Percentiles rank a stretch among this genome's conserved stretches.
Conservation (phyloP, 2,888 invertebrate genomes). For the Xylota sylvarum region DNA sequence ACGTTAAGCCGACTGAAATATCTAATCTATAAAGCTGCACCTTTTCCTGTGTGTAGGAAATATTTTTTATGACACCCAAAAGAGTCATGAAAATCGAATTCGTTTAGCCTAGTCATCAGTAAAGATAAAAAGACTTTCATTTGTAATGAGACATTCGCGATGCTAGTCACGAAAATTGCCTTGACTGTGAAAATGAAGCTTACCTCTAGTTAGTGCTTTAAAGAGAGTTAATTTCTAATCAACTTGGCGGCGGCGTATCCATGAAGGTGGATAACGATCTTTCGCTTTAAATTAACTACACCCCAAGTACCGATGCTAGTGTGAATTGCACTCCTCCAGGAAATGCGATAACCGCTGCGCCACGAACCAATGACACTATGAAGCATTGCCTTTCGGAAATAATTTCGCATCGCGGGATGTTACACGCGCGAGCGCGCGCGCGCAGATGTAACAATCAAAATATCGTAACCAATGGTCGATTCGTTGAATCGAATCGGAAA, state of each 20-base stretch:
- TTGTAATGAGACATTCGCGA: no score
- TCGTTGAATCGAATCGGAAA: slow-evolving; percentile 66
- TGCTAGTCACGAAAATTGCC: no score
- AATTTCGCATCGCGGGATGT: slow-evolving; percentile 57
- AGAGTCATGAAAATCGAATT: no score
- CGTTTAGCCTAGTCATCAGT: no score
- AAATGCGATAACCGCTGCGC: slow-evolving; percentile 29
- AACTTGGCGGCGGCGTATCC: neutral
- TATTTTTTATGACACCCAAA: no score
- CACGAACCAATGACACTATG: slow-evolving; percentile 44
- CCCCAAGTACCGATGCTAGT: neutral
- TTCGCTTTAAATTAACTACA: slow-evolving; percentile 14
- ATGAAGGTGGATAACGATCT: slow-evolving; percentile 29
- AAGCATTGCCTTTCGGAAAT: slow-evolving; percentile 65
- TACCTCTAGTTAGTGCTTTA: neutral
- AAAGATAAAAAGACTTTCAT: no score
- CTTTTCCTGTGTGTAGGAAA: no score
- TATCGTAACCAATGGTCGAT: slow-evolving; percentile 41
- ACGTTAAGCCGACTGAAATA: no score
- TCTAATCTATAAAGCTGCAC: no score
- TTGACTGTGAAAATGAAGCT: no score
- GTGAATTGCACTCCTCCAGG: slow-evolving; percentile 26
- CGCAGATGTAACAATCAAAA: slow-evolving; percentile 51
- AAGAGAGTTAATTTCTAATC: slow-evolving; percentile 20
- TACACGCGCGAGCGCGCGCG: neutral